Base-by-base conservation (phyloP, 2,888 invertebrate species). In the Aplocera efformata region DNA sequence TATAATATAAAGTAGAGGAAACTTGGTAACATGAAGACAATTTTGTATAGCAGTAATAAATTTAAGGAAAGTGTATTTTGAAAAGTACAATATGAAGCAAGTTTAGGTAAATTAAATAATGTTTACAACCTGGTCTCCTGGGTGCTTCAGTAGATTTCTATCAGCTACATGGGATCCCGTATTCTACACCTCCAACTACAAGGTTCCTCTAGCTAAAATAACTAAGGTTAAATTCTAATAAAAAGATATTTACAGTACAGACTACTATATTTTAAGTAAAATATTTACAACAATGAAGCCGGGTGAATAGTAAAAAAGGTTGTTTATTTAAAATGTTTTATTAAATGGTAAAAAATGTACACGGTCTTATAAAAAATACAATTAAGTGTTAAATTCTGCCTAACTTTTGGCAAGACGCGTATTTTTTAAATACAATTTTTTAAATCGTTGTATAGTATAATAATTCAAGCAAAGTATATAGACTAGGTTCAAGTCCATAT, bases 291-390 rank as follows among this genome's bases (percentile, higher is more conserved):
- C 1, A 17, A 10, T 25, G 20, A 28, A 44, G 41, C 41, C 17
- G 10, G 8, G 25, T 42, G 27, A 20, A 37, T 1, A 39, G 29
- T 42, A 7, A 44, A 75, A 81, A 60, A 72, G 67, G 59, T 45
- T 10, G 35, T 38, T 50, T 26, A n/a, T 69, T 77, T 80, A 76
- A 69, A 74, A 75, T 55, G 63, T 77, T 86, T 85, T 86, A 86
- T 84, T 86, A 73, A 78, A 74, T 74, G 67, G 78, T 83, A 84
- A 74, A 84, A 84, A 84, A 80, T 79, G 67, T 82, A 82, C 79
- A 82, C 70, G 62, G 68, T 70, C 70, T 74, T 75, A 76, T 55
- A 68, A 68, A 69, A 68, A 69, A 69, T 67, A 66, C 54, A 65
- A 62, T 67, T 62, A 60, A 58, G 63, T 61, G 57, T 68, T 66